These are phyloP conservation scores for Tinea trinotella DNA, from an alignment of 2,888 invertebrate species.

Conservation along the genomic window DNA sequence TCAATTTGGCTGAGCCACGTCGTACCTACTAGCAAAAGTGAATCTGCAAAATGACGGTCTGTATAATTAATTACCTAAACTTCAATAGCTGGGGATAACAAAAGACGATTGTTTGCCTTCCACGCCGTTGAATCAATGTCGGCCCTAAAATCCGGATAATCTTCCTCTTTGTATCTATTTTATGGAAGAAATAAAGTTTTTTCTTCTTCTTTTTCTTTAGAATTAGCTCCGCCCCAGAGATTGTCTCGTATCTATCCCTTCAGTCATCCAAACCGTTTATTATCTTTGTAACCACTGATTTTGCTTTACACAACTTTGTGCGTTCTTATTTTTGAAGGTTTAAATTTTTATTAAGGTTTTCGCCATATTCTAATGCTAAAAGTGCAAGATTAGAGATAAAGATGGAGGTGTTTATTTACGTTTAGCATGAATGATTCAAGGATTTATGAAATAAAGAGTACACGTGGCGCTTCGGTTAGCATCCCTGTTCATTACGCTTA, in stretches of 20 bases:
- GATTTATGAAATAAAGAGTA: no score
- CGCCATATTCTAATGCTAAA: no score
- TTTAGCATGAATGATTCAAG: no score
- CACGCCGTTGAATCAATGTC: constrained; percentile 56
- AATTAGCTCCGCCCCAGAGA: constrained; percentile 37
- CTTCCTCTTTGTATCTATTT: constrained; percentile 58
- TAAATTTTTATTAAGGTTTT: no score
- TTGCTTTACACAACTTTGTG: not conserved
- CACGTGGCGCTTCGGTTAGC: no score
- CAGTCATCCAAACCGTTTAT: constrained; percentile 22
- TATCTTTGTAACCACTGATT: not conserved
- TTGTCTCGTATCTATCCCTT: constrained; percentile 30
- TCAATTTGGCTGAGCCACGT: constrained; percentile 5
- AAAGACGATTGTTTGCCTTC: constrained; percentile 65
- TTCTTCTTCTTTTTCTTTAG: constrained; percentile 37
- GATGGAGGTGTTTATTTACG: no score
- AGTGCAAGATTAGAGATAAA: no score
- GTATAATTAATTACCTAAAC: constrained; percentile 62
- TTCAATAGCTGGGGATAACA: constrained; percentile 58
- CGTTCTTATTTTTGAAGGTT: no score
- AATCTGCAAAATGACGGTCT: constrained; percentile 56
- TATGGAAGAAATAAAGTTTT: constrained; percentile 61
- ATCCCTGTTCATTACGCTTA: no score
- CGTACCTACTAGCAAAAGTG: constrained; percentile 30
- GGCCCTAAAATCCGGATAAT: constrained; percentile 61